A percentile compares a stretch with the other conserved stretches of the same genome.
These are phyloP conservation scores for Monopterus albus DNA, from an alignment of 2,113 vertebrate species.

Conservation along the genomic window DNA sequence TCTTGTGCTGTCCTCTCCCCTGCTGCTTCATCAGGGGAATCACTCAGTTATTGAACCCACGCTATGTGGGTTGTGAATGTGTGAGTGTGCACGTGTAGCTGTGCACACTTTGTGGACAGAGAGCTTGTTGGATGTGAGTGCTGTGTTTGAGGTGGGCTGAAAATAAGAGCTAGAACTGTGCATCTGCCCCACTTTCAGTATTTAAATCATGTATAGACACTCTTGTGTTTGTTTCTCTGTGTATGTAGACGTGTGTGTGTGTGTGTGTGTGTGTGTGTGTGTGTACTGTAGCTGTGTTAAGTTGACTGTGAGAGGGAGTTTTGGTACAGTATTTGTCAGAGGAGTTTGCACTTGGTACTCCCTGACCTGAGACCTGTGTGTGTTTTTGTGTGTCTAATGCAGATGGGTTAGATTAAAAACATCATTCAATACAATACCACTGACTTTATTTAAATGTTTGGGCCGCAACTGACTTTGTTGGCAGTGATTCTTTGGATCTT, in stretches of 20 bases:
- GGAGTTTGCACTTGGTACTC: slow-evolving; percentile 53
- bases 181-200: slow-evolving; percentile 75
- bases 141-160: slow-evolving; percentile 29
- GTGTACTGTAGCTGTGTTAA: slow-evolving; percentile 42
- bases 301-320: slow-evolving; percentile 38
- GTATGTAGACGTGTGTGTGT: slow-evolving; percentile 8
- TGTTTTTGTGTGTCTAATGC: slow-evolving; percentile 26
- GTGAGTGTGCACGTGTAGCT: slow-evolving; percentile 3
- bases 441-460: slow-evolving; percentile 37
- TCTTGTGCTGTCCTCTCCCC: slow-evolving; percentile 6
- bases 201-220: slow-evolving; percentile 79
- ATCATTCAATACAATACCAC: background rate
- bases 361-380: slow-evolving; percentile 40
- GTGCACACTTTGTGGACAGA: slow-evolving; percentile 18
- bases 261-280: background rate
- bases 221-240: slow-evolving; percentile 23
- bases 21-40: slow-evolving; percentile 38
- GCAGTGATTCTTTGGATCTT: slow-evolving; percentile 16
- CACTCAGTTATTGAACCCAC: slow-evolving; percentile 51
- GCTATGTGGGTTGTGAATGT: slow-evolving; percentile 27
- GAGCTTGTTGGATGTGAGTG: slow-evolving; percentile 16
- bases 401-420: slow-evolving; percentile 3
- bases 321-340: slow-evolving; percentile 61
- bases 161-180: slow-evolving; percentile 60
- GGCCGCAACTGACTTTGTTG: background rate